Percentiles rank a stretch among this genome's conserved stretches.
phyloP scores from a whole-genome alignment of 2,113 vertebrate genomes.

The Rousettus leschenaultii region DNA sequence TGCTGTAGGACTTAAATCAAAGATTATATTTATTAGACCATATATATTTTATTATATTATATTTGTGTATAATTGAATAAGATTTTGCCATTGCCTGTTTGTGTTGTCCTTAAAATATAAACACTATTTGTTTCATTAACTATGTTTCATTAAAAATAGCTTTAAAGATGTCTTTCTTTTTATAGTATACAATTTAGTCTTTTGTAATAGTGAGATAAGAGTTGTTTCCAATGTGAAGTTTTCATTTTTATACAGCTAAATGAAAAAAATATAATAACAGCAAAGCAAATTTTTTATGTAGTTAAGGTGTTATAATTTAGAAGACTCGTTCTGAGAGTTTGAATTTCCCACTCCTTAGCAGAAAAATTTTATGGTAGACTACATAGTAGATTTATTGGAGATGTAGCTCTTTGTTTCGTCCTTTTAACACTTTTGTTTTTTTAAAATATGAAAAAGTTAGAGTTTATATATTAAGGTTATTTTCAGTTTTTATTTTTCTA shows the following conservation, averaged over 20 bases:
- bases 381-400: neutral
- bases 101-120: neutral
- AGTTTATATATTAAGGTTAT: neutral
- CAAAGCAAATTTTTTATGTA: neutral
- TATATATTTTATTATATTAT: no score
- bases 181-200: neutral
- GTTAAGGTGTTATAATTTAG: neutral
- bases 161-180: neutral
- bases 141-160: neutral
- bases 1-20: neutral
- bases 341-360: neutral
- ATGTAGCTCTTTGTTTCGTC: neutral
- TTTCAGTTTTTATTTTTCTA: neutral
- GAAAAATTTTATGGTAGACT: neutral
- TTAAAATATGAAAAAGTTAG: neutral
- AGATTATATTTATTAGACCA: neutral
- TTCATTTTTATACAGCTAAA: neutral
- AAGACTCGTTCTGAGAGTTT: neutral
- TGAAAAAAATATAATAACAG: neutral
- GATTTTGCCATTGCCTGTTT: neutral
- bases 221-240: neutral
- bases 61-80: no score
- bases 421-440: neutral
- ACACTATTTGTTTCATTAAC: neutral
- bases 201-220: neutral